phyloP scores from a whole-genome alignment of 2,888 invertebrate species.

The Drosophila gaucha region DNA sequence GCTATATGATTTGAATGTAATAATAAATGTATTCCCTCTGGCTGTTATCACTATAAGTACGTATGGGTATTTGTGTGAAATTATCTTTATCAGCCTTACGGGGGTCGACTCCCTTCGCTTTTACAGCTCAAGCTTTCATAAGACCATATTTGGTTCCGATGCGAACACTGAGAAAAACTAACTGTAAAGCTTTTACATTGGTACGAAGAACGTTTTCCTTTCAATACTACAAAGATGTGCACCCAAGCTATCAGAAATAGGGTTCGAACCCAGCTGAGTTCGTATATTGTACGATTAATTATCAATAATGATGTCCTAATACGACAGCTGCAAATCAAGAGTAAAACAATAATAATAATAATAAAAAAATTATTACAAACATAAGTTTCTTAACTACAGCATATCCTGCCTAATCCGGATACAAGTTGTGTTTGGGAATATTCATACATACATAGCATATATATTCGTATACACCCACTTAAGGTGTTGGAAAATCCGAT shows the following conservation, averaged over 20 bases:
- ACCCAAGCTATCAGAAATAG: too few species aligned
- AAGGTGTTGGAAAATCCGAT: too few species aligned
- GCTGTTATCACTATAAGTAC: background rate
- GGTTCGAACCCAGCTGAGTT: too few species aligned
- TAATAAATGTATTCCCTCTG: slow-evolving; percentile 4
- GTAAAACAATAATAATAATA: too few species aligned
- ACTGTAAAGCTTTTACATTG: background rate
- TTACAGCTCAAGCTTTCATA: too few species aligned
- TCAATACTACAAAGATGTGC: too few species aligned
- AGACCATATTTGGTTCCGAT: background rate
- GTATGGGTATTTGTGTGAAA: background rate
- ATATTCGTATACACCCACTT: too few species aligned
- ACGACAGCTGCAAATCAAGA: too few species aligned
- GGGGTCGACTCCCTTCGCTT: background rate
- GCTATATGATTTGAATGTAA: background rate
- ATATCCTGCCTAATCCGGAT: background rate
- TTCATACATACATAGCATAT: too few species aligned
- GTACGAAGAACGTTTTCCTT: background rate
- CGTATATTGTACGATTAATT: too few species aligned
- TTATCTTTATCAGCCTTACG: slow-evolving; percentile 10
- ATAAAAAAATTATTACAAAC: too few species aligned
- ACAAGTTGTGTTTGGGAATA: background rate
- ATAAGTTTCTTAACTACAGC: background rate
- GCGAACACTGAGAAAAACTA: background rate
- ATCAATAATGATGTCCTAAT: too few species aligned